Evolutionary conservation across 2,797 vertebrate species (phyloP), one percentile per base, ranked within the genome.

Genomic region (Acipenser oxyrinchus): DNA sequence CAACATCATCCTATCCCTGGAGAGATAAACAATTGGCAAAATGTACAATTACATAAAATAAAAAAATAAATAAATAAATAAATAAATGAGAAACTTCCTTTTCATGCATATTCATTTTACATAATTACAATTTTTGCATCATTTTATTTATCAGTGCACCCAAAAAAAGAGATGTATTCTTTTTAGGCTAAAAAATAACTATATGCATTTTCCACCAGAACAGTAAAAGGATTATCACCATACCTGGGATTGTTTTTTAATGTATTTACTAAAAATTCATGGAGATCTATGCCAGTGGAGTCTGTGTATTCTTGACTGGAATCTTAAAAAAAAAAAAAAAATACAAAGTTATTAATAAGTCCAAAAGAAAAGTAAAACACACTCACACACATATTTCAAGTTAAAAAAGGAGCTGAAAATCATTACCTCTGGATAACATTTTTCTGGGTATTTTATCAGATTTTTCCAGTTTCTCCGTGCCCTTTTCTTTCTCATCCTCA

Each of bases 231-330:
- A 71, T 72, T 71, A 78, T 64, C 64, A 71, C 51, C 79, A 85
- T 85, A 98, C 96, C 96, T 96, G 87, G 96, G 95, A 88, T 98
- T 99, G 83, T 96, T 94, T 88, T 97, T 97, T 84, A 99, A 84
- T 23, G 95, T 99, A 90, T 97, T 98, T 84, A 99, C 94, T 88
- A 98, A 90, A 91, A 99, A 99, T 81, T 98, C 94, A 61, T 99
- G 96, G 76, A 99, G 94, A 87, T 99, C 96, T 77, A 99, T 98
- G 77, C 96, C 96, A 78, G 96, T 98, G 73, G 96, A 99, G 88
- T 99, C 96, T 61, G 96, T 99, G 82, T 99, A 99, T 85, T 99
- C 96, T 86, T 98, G 96, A 84, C 96, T 99, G 83, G 95, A 96
- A 93, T 99, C 96, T 99, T 70, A 49, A 74, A 63, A 81, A 83